Evolutionary conservation across 2,113 vertebrate genomes (phyloP).

Genomic region (Alligator mississippiensis): DNA sequence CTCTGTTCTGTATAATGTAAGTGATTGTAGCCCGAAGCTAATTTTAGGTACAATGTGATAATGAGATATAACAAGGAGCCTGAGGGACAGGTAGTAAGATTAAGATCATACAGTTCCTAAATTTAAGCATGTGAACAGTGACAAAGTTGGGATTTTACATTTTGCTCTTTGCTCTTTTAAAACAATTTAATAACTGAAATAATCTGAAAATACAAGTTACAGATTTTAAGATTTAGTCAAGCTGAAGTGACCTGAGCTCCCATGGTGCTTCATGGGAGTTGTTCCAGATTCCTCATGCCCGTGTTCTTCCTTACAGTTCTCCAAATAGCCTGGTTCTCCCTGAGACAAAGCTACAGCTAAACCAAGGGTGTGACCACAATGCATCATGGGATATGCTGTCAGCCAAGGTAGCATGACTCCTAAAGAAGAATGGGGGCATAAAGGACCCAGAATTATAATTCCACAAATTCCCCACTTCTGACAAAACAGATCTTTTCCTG

Average conservation of each 20-base stretch:
- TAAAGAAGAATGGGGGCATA: background rate
- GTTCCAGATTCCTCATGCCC: background rate
- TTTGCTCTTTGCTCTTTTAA: background rate
- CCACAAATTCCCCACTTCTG: background rate
- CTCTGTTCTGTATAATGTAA: background rate
- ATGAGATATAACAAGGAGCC: background rate
- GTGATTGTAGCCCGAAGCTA: background rate
- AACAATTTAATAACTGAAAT: background rate
- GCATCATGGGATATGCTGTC: background rate
- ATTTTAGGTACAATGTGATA: background rate
- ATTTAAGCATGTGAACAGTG: background rate
- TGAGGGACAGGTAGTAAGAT: background rate
- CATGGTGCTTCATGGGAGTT: background rate
- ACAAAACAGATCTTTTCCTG: background rate
- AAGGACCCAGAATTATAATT: background rate
- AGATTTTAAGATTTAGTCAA: background rate
- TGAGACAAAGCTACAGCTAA: background rate
- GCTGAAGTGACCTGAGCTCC: background rate
- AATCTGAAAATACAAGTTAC: accelerated
- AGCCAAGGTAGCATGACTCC: background rate
- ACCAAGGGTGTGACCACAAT: accelerated
- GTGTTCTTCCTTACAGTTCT: accelerated
- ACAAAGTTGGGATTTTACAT: background rate
- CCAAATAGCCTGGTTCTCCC: background rate
- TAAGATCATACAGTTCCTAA: background rate